Evolutionary conservation across 2,797 vertebrate genomes (phyloP).

Genomic region (Pseudochromis fuscus): DNA sequence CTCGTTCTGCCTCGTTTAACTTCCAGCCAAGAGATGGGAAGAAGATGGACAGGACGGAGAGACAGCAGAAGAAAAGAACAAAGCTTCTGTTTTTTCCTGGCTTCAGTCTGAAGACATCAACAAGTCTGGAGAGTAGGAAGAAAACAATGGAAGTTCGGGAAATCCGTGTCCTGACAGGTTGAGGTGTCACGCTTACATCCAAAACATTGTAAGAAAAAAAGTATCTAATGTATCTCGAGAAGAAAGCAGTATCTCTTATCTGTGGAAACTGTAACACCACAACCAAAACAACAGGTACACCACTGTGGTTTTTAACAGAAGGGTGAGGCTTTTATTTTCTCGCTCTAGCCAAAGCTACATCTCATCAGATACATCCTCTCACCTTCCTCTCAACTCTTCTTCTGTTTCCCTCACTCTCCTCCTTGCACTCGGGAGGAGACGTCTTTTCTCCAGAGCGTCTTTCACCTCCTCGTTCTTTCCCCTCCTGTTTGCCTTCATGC

Average conservation of each 20-base stretch:
- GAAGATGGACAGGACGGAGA: conserved; percentile 59
- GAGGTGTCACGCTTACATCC: conserved; percentile 15
- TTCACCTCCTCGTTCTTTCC: conserved; percentile 64
- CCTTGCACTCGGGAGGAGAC: conserved; percentile 23
- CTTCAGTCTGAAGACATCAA: conserved; percentile 33
- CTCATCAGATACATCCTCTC: background rate
- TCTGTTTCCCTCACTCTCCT: conserved; percentile 4
- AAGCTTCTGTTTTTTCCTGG: conserved; percentile 33
- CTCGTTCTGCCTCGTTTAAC: conserved; percentile 85
- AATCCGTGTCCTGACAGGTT: conserved; percentile 29
- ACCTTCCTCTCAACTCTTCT: conserved; percentile 1
- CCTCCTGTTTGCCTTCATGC: conserved; percentile 72
- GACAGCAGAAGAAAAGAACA: conserved; percentile 49
- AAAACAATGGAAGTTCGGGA: conserved; percentile 8
- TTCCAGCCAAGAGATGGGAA: conserved; percentile 66
- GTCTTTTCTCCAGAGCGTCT: conserved; percentile 56
- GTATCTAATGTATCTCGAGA: background rate
- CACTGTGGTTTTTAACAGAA: background rate
- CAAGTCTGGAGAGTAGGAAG: conserved; percentile 17
- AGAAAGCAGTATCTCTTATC: conserved; percentile 4
- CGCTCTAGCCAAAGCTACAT: background rate
- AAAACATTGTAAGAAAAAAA: conserved; percentile 11
- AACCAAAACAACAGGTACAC: background rate
- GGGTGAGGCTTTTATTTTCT: background rate
- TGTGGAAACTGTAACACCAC: background rate